phyloP scores from a whole-genome alignment of 2,888 invertebrate genomes.

The Epinotia bilunana region DNA sequence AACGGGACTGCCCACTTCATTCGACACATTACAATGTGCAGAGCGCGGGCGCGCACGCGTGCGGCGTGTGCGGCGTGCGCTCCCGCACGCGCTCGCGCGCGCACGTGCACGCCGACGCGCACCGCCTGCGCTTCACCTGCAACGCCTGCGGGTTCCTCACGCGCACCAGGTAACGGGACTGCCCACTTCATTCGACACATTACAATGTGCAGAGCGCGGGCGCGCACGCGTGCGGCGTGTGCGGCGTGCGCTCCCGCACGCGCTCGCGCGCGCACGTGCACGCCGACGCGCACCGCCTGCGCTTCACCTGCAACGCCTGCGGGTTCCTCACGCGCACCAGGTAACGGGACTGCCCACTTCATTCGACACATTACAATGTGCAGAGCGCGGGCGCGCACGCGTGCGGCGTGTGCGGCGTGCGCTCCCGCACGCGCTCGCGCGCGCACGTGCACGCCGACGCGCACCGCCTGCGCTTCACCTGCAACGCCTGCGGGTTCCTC shows the following conservation, averaged over 20 bases:
- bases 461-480: constrained; percentile 41
- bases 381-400: constrained; percentile 34
- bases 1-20: neutral
- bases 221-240: constrained; percentile 33
- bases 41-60: constrained; percentile 35
- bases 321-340: constrained; percentile 37
- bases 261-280: constrained; percentile 39
- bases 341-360: neutral
- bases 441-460: constrained; percentile 41
- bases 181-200: no score
- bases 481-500: constrained; percentile 33
- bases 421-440: constrained; percentile 36
- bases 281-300: constrained; percentile 41
- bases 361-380: neutral
- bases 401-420: constrained; percentile 35
- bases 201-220: constrained; percentile 15
- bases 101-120: constrained; percentile 42
- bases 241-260: constrained; percentile 36
- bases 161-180: constrained; percentile 27
- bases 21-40: neutral
- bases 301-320: constrained; percentile 37
- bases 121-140: constrained; percentile 42
- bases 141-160: constrained; percentile 33
- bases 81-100: constrained; percentile 34
- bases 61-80: constrained; percentile 36